Conservation (phyloP, 2,888 invertebrate species). For the Campoplex nolae region DNA sequence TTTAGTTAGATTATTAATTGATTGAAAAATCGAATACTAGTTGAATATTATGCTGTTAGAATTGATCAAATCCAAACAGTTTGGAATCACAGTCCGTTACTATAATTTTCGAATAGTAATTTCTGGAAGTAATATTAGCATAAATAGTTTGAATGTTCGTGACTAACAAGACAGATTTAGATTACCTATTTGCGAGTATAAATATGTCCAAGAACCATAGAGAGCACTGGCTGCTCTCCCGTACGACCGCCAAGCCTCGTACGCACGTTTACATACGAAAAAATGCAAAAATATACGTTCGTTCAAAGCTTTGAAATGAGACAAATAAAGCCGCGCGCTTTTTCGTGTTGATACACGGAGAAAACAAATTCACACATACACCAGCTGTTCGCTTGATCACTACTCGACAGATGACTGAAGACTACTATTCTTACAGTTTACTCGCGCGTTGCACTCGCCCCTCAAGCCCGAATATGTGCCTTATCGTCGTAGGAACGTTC, state of each 20-base stretch:
- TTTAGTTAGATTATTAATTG: neutral
- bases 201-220: constrained; percentile 8
- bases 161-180: neutral
- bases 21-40: neutral
- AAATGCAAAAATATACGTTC: neutral
- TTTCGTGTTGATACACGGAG: constrained; percentile 6
- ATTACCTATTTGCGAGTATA: constrained; percentile 6
- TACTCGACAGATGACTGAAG: constrained; percentile 67
- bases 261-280: neutral
- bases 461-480: constrained; percentile 23
- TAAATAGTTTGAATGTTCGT: neutral
- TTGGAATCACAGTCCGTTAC: neutral
- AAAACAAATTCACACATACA: neutral
- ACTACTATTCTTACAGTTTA: constrained; percentile 65
- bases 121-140: neutral
- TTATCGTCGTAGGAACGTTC: constrained; percentile 48
- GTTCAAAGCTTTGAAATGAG: neutral
- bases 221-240: neutral
- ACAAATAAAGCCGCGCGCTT: constrained; percentile 35
- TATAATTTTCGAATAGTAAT: neutral
- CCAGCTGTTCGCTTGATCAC: constrained; percentile 28
- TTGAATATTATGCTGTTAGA: neutral
- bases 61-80: neutral
- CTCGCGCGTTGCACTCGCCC: constrained; percentile 15
- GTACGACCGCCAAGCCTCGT: neutral